Percentiles rank a stretch among this genome's conserved stretches.
Conservation (phyloP, 2,888 invertebrate genomes). For the Drosophila emarginata region DNA sequence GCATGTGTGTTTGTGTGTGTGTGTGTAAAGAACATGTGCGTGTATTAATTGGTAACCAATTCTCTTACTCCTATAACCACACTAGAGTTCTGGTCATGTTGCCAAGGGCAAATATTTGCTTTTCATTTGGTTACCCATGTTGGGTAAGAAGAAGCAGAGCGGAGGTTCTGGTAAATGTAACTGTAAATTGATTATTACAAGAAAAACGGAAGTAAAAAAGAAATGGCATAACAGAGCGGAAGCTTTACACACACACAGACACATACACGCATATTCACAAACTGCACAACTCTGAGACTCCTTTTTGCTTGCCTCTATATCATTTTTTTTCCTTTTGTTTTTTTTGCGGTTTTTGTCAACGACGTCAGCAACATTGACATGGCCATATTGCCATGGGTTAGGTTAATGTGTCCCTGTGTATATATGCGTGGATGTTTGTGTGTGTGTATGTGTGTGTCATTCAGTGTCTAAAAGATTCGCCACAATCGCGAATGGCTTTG, state of each 20-base stretch:
- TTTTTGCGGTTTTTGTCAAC: conserved; percentile 39
- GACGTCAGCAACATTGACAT: conserved; percentile 43
- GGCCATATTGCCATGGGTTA: conserved; percentile 43
- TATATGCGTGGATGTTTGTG: conserved; percentile 5
- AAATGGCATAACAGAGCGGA: conserved; percentile 6
- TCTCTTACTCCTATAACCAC: conserved; percentile 23
- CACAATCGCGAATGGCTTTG: conserved; percentile 51
- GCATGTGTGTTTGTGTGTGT: conserved; percentile 10
- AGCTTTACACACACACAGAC: conserved; percentile 13
- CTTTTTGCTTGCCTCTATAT: conserved; percentile 20
- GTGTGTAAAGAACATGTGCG: conserved; percentile 13
- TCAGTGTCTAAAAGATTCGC: conserved; percentile 64
- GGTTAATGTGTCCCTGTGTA: conserved; percentile 29
- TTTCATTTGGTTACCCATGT: conserved; percentile 62
- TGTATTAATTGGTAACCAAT: conserved; percentile 37
- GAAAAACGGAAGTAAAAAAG: conserved; percentile 21
- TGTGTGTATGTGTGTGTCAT: conserved; percentile 41
- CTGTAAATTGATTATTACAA: conserved; percentile 68
- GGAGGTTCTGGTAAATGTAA: conserved; percentile 28
- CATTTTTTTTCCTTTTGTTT: conserved; percentile 11
- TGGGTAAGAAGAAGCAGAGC: background rate
- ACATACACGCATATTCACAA: conserved; percentile 25
- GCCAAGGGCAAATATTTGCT: conserved; percentile 67
- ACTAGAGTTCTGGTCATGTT: conserved; percentile 50
- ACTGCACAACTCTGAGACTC: conserved; percentile 28